A percentile compares a stretch with the other conserved stretches of the same genome.
Evolutionary conservation across 1,140 invertebrate species (phyloP).

Genomic region (Achatina immaculata): DNA sequence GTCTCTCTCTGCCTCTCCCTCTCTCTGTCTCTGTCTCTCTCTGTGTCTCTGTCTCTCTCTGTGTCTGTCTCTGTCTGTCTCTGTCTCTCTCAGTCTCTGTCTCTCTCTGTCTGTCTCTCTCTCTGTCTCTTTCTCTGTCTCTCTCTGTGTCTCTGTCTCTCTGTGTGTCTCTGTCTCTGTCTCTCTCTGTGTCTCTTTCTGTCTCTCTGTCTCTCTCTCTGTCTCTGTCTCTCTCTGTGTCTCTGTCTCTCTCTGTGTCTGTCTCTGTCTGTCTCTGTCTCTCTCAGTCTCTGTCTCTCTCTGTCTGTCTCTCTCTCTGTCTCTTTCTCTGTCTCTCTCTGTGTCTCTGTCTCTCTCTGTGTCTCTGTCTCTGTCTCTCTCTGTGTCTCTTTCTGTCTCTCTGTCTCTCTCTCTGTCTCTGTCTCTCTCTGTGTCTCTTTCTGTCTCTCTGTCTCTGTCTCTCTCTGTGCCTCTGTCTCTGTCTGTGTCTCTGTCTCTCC

Average conservation of each 20-base stretch:
- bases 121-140: conserved; percentile 11
- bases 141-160: conserved; percentile 10
- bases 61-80: conserved; percentile 6
- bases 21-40: conserved; percentile 18
- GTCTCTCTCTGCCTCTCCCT: too few species aligned
- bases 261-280: conserved; percentile 14
- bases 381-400: too few species aligned
- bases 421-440: conserved; percentile 21
- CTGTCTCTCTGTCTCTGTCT: conserved; percentile 10
- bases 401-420: conserved; percentile 17
- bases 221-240: neutral
- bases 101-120: conserved; percentile 11
- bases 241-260: conserved; percentile 17
- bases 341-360: conserved; percentile 8
- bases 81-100: neutral
- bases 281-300: conserved; percentile 5
- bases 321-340: conserved; percentile 12
- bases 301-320: conserved; percentile 11
- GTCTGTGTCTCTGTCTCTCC: neutral
- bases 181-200: conserved; percentile 10
- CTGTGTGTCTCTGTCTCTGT: conserved; percentile 6
- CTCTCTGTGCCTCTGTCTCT: neutral
- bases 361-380: conserved; percentile 10
- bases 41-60: conserved; percentile 14
- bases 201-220: neutral